phyloP scores from a whole-genome alignment of 2,113 vertebrate genomes.

The Pituophis catenifer region DNA sequence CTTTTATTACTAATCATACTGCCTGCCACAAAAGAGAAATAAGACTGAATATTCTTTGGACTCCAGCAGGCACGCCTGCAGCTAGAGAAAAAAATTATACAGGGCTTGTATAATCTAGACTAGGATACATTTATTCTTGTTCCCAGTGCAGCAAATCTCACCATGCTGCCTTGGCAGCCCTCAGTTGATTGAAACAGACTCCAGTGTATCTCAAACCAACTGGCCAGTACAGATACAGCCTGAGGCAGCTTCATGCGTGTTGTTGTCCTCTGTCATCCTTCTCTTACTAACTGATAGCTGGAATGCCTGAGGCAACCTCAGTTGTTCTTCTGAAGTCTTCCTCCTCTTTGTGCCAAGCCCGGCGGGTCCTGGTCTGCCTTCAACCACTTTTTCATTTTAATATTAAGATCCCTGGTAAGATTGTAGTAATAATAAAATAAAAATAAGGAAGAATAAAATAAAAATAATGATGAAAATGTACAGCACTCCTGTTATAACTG shows the following conservation, averaged over 20 bases:
- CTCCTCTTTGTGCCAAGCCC: neutral
- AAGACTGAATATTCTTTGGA: neutral
- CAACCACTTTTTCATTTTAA: neutral
- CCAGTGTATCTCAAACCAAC: neutral
- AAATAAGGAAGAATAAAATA: neutral
- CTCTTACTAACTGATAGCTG: neutral
- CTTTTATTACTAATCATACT: neutral
- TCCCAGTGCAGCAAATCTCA: neutral
- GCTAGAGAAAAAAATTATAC: neutral
- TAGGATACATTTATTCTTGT: neutral
- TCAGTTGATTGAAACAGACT: neutral
- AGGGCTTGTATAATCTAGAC: neutral
- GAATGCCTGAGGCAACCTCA: neutral
- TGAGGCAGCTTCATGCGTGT: neutral
- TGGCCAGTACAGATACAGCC: neutral
- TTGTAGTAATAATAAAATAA: neutral
- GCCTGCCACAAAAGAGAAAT: neutral
- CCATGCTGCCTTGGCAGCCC: neutral
- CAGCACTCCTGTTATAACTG: neutral
- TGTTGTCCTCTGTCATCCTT: neutral
- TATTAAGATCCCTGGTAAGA: neutral
- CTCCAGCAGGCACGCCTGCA: neutral
- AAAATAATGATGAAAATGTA: neutral
- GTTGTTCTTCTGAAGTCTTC: neutral
- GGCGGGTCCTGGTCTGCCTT: neutral